Evolutionary conservation across 2,888 invertebrate genomes (phyloP).

Genomic region (Chouioia cunea): DNA sequence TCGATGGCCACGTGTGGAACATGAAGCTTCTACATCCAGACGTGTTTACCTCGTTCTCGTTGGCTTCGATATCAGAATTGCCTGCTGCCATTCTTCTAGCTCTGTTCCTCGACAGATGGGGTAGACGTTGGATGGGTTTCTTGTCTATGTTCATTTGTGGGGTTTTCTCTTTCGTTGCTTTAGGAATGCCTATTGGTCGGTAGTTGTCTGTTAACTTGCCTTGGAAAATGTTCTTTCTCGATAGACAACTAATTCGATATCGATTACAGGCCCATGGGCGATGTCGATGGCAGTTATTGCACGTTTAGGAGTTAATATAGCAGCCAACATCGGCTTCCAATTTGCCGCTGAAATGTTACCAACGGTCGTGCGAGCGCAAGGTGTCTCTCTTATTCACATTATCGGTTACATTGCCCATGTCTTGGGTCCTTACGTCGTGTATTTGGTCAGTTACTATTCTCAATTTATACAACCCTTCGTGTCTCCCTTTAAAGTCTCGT

Average conservation of each 20-base stretch:
- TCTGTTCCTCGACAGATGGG: constrained; percentile 83
- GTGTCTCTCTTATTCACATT: constrained; percentile 83
- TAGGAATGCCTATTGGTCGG: constrained; percentile 80
- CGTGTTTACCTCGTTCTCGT: constrained; percentile 86
- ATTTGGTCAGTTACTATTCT: constrained; percentile 75
- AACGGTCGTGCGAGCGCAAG: constrained; percentile 89
- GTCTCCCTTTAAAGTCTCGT: neutral
- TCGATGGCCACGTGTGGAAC: constrained; percentile 90
- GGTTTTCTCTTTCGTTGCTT: constrained; percentile 82
- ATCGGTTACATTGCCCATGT: too few species aligned
- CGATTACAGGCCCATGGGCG: constrained; percentile 75
- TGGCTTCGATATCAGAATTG: constrained; percentile 85
- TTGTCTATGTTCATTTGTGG: constrained; percentile 86
- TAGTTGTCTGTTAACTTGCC: neutral
- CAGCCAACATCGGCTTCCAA: constrained; percentile 91
- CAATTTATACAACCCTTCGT: neutral
- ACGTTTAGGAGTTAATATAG: constrained; percentile 88
- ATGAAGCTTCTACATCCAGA: constrained; percentile 86
- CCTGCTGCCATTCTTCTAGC: constrained; percentile 88
- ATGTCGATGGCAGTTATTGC: constrained; percentile 79
- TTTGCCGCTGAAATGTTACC: constrained; percentile 91
- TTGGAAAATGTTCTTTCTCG: neutral
- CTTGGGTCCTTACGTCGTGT: constrained; percentile 71
- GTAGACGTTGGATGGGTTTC: constrained; percentile 87
- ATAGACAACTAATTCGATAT: neutral